Conservation (phyloP, 2,113 vertebrate species). For the Illadopsis cleaveri region DNA sequence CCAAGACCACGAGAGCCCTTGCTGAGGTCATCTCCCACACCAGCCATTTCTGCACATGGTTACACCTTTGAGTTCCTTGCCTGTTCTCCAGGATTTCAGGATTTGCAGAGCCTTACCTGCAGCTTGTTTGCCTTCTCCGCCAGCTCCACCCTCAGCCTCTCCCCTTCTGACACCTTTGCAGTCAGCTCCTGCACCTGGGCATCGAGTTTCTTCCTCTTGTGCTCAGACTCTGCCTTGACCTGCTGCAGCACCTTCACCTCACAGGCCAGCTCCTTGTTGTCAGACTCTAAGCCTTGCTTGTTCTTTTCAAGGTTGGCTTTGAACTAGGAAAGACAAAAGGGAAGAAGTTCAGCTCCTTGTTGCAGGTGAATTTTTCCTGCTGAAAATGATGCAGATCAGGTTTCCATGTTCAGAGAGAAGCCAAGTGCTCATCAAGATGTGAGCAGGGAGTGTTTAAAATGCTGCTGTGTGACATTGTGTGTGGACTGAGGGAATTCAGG, state of each 20-base stretch:
- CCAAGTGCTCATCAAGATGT: background rate
- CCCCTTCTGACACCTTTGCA: slow-evolving; percentile 85
- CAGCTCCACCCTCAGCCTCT: slow-evolving; percentile 85
- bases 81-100: background rate
- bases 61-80: background rate
- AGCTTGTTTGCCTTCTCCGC: slow-evolving; percentile 87
- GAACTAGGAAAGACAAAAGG: slow-evolving; percentile 73
- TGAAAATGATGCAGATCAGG: background rate
- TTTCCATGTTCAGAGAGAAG: background rate
- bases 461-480: background rate
- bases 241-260: slow-evolving; percentile 95
- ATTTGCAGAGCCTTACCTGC: slow-evolving; percentile 78
- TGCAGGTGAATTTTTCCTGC: background rate
- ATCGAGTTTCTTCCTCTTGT: slow-evolving; percentile 95
- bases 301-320: slow-evolving; percentile 95
- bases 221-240: slow-evolving; percentile 88
- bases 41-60: background rate
- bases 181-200: slow-evolving; percentile 89
- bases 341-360: background rate
- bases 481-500: too few relatives aligned
- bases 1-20: fast-evolving
- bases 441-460: background rate
- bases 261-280: slow-evolving; percentile 90
- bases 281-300: slow-evolving; percentile 91
- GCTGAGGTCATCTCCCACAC: background rate